A percentile compares a stretch with the other conserved stretches of the same genome.
Conservation (phyloP, 30 jellyfish, hydroid and myxozoan species). For the Pseudorhiza aurosa region DNA sequence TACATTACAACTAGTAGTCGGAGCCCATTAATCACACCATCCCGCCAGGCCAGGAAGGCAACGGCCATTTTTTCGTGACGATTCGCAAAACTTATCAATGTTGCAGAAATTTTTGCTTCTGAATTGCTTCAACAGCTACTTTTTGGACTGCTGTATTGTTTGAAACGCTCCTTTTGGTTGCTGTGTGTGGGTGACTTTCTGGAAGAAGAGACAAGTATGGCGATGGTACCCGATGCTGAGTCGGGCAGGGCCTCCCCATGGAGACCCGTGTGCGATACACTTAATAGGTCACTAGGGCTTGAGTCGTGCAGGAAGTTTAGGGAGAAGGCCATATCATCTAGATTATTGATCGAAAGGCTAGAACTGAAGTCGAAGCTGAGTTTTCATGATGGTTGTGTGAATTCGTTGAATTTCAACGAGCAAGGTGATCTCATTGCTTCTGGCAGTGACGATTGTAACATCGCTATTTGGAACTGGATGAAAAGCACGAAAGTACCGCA, state of each 20-base stretch:
- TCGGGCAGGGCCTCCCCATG: slow-evolving; percentile 1
- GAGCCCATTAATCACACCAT: too few species aligned
- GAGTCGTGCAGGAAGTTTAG: slow-evolving; percentile 41
- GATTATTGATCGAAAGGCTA: slow-evolving; percentile 64
- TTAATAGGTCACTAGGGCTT: slow-evolving; percentile 53
- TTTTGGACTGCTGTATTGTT: too few species aligned
- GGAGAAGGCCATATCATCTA: slow-evolving; percentile 66
- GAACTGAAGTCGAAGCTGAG: slow-evolving; percentile 41
- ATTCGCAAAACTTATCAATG: too few species aligned
- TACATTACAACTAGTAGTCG: too few species aligned
- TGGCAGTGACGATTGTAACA: slow-evolving; percentile 88
- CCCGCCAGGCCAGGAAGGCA: too few species aligned
- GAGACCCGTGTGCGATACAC: slow-evolving; percentile 33
- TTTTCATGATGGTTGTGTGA: slow-evolving; percentile 95
- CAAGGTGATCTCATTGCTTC: slow-evolving; percentile 90
- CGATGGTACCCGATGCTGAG: too few species aligned
- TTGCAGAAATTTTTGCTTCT: too few species aligned
- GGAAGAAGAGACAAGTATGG: too few species aligned
- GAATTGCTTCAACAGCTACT: too few species aligned
- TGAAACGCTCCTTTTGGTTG: too few species aligned
- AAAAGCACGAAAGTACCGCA: slow-evolving; percentile 63
- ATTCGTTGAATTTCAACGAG: slow-evolving; percentile 78
- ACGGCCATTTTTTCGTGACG: too few species aligned
- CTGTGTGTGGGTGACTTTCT: too few species aligned
- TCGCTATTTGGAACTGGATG: slow-evolving; percentile 94